Conservation (phyloP, 37 sponge, comb jelly and placozoan genomes). For the Geodia barretti region DNA sequence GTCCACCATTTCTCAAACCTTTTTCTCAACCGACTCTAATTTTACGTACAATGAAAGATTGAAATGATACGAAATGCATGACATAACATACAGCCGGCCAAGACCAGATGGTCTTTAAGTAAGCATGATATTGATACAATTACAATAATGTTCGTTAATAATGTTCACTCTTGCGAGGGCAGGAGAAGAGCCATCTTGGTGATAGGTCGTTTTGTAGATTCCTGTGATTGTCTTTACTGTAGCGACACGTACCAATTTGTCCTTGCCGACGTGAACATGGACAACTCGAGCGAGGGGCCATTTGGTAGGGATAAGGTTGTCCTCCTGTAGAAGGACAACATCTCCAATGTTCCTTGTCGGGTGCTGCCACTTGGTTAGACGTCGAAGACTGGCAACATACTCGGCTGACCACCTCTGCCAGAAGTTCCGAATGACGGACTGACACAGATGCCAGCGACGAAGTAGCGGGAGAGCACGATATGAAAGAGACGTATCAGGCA, state of each 20-base stretch:
- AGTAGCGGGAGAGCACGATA: background rate
- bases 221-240: slow-evolving; percentile 5
- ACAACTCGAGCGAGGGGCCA: slow-evolving; percentile 45
- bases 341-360: slow-evolving; percentile 33
- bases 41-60: too few relatives aligned
- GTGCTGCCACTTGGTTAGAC: slow-evolving; percentile 14
- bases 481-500: background rate
- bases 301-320: background rate
- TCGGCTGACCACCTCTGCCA: slow-evolving; percentile 28
- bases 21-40: too few relatives aligned
- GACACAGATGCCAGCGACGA: slow-evolving; percentile 33
- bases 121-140: background rate
- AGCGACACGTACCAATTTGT: slow-evolving; percentile 28
- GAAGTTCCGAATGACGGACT: slow-evolving; percentile 24
- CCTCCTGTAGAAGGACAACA: slow-evolving; percentile 32
- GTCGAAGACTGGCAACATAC: slow-evolving; percentile 5
- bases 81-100: too few relatives aligned
- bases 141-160: slow-evolving; percentile 12
- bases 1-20: too few relatives aligned
- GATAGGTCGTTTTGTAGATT: slow-evolving; percentile 13
- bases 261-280: slow-evolving; percentile 13
- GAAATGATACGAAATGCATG: too few relatives aligned
- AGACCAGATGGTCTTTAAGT: background rate
- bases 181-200: slow-evolving; percentile 20
- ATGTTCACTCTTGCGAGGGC: background rate